phyloP scores from a whole-genome alignment of 2,113 vertebrate genomes.

The Dicrurus megarhynchus region DNA sequence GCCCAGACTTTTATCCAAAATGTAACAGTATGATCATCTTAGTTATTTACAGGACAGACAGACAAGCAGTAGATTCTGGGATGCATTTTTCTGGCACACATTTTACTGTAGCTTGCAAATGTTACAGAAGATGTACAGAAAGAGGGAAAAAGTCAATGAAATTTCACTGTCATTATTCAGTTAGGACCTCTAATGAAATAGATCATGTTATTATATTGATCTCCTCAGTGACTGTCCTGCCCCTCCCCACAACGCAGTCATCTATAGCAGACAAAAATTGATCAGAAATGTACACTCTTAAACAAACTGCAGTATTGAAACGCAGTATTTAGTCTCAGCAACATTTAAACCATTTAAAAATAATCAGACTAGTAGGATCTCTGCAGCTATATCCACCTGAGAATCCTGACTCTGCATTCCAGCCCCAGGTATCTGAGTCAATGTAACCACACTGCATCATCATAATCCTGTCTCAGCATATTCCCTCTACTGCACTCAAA shows the following conservation, averaged over 20 bases:
- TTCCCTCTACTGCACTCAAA: constrained; percentile 23
- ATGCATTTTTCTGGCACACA: not conserved
- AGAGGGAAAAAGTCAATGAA: not conserved
- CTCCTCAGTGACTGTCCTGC: not conserved
- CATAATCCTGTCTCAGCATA: constrained; percentile 55
- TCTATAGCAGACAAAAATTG: not conserved
- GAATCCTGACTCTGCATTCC: constrained; percentile 48
- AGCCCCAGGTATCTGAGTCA: constrained; percentile 23
- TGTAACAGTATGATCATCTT: not conserved
- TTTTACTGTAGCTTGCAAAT: not conserved
- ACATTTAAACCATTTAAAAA: not conserved
- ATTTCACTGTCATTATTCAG: constrained; percentile 9
- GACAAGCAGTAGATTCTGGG: not conserved
- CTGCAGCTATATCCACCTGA: not conserved
- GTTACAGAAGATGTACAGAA: not conserved
- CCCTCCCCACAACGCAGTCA: constrained; percentile 58
- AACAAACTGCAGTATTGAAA: not conserved
- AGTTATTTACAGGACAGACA: constrained; percentile 5
- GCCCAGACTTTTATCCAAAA: constrained; percentile 7
- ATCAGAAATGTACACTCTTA: not conserved
- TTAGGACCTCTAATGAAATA: constrained; percentile 11
- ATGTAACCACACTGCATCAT: constrained; percentile 26
- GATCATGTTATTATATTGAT: constrained; percentile 25
- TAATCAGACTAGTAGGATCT: not conserved
- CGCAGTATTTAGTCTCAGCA: not conserved